Percentiles rank a stretch among this genome's conserved stretches.
These are phyloP conservation scores for Acheta domesticus DNA, from an alignment of 2,888 invertebrate species.

Conservation along the genomic window DNA sequence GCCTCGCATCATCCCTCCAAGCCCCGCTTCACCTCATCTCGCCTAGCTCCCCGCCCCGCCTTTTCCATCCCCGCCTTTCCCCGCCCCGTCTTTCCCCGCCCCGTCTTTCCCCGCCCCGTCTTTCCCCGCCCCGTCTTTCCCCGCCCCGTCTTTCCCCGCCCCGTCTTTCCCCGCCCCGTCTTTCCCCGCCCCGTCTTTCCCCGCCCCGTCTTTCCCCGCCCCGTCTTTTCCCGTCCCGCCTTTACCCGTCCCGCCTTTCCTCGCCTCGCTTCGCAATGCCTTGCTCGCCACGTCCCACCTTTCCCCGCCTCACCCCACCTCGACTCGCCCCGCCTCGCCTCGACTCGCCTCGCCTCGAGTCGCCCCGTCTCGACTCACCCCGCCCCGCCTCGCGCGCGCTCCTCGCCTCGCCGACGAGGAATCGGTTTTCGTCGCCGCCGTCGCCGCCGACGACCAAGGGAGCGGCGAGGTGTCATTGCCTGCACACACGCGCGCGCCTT, in stretches of 20 bases:
- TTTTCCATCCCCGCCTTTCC: no score
- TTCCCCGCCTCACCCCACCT: not conserved
- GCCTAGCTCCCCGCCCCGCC: no score
- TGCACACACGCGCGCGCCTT: not conserved
- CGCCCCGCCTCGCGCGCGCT: not conserved
- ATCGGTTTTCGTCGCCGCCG: conserved; percentile 18
- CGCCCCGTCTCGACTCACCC: not conserved
- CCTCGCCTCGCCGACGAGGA: not conserved
- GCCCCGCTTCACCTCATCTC: no score
- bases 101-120: not conserved
- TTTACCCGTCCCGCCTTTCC: no score
- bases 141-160: not conserved
- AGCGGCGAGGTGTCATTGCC: not conserved
- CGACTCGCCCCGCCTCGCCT: no score
- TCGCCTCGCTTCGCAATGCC: no score
- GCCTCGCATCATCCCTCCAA: no score
- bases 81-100: no score
- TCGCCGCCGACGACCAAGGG: not conserved
- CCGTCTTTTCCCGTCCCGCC: not conserved
- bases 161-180: not conserved
- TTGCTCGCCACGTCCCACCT: not conserved
- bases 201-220: no score
- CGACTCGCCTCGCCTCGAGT: no score
- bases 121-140: not conserved
- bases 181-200: no score